phyloP scores from a whole-genome alignment of 2,113 vertebrate species.

The Mixornis gularis region DNA sequence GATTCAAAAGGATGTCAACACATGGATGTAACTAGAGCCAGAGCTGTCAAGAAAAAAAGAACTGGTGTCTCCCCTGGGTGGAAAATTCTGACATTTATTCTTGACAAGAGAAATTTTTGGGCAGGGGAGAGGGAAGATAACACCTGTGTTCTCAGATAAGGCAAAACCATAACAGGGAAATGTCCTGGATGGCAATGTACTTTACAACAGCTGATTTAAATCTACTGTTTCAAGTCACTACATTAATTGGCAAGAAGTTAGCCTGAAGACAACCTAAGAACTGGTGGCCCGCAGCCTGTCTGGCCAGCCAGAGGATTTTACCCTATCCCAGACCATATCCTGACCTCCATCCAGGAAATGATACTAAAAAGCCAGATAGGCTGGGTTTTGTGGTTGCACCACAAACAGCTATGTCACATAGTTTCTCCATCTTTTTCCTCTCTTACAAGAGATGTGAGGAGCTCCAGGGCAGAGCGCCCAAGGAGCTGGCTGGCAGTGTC shows the following conservation, averaged over 20 bases:
- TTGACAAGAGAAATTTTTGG: background rate
- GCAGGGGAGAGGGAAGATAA: background rate
- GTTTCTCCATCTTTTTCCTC: background rate
- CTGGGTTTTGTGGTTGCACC: background rate
- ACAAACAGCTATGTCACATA: background rate
- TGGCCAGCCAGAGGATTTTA: background rate
- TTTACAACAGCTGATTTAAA: background rate
- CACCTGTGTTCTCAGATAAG: background rate
- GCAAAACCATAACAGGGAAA: background rate
- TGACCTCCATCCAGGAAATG: background rate
- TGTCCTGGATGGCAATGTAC: background rate
- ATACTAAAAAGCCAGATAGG: background rate
- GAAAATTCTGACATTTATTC: background rate
- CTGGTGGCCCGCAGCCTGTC: background rate
- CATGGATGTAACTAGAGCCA: background rate
- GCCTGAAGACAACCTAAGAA: background rate
- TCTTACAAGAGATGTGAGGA: background rate
- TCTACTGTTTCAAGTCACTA: background rate
- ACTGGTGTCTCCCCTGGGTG: background rate
- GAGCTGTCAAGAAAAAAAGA: background rate
- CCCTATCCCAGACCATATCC: background rate
- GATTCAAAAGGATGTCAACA: background rate
- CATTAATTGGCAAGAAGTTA: background rate
- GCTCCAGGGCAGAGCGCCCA: background rate
- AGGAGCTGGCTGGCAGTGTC: background rate